These are phyloP conservation scores for Myotis yumanensis DNA, from an alignment of 2,113 vertebrate genomes.

Conservation along the genomic window DNA sequence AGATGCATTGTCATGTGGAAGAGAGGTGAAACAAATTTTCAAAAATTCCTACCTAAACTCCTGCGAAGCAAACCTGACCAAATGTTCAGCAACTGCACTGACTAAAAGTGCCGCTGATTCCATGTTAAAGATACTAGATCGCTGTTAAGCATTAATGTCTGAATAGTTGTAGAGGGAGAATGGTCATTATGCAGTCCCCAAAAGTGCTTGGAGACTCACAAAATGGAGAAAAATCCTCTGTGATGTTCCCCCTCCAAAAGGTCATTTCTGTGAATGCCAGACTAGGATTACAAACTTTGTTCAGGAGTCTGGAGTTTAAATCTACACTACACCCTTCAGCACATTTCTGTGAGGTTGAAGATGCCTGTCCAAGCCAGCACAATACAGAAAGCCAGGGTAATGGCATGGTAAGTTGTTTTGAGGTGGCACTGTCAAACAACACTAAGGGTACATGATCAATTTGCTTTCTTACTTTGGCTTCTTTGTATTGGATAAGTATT, in stretches of 20 bases:
- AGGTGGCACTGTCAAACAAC: neutral
- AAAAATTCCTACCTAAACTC: conserved; percentile 15
- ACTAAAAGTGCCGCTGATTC: neutral
- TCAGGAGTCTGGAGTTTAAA: neutral
- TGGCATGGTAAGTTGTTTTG: neutral
- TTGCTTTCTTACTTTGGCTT: neutral
- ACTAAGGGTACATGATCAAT: neutral
- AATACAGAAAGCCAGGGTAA: neutral
- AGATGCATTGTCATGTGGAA: conserved; percentile 44
- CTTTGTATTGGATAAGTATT: neutral
- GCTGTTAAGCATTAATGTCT: neutral
- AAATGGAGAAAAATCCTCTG: neutral
- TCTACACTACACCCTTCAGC: neutral
- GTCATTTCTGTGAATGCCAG: neutral
- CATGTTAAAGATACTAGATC: neutral
- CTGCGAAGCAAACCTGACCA: neutral
- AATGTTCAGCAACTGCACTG: neutral
- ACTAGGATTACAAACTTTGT: neutral
- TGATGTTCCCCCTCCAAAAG: neutral
- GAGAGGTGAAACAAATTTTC: conserved; percentile 2
- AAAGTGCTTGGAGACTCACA: neutral
- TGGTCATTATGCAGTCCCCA: neutral
- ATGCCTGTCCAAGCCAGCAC: neutral
- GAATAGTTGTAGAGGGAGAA: neutral
- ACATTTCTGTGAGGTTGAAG: neutral